Evolutionary conservation across 2,113 vertebrate species (phyloP).

Genomic region (Fukomys damarensis): DNA sequence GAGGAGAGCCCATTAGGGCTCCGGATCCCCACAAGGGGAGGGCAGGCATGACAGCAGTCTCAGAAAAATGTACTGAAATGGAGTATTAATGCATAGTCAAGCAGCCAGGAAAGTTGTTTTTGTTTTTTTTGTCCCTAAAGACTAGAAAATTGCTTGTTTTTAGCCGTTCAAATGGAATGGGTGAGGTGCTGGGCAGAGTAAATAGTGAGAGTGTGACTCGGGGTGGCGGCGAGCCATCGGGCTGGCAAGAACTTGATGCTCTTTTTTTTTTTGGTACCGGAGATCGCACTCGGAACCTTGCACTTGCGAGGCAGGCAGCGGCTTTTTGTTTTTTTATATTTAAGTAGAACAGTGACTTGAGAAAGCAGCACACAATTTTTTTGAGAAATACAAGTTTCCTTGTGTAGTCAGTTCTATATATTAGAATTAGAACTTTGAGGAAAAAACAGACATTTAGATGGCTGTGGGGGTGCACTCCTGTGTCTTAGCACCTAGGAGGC

Average conservation of each 20-base stretch:
- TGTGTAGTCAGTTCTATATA: neutral
- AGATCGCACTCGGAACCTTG: too few relatives aligned
- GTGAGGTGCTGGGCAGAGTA: conserved; percentile 43
- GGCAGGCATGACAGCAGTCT: conserved; percentile 37
- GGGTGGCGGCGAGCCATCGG: conserved; percentile 40
- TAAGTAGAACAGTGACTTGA: neutral
- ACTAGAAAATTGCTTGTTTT: conserved; percentile 77
- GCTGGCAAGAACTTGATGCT: neutral
- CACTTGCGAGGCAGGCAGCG: too few relatives aligned
- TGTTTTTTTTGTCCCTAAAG: conserved; percentile 64
- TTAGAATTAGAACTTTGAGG: conserved; percentile 17
- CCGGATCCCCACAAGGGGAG: neutral
- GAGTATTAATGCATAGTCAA: conserved; percentile 56
- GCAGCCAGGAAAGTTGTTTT: conserved; percentile 47
- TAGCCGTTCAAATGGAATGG: conserved; percentile 72
- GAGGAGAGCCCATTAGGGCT: conserved; percentile 29
- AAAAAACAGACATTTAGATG: neutral
- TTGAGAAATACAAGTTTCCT: conserved; percentile 50
- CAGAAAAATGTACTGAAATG: conserved; percentile 60
- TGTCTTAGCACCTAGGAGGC: neutral
- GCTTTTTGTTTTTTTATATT: conserved; percentile 35
- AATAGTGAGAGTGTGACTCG: conserved; percentile 17
- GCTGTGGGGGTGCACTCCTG: fast-evolving
- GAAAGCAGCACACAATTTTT: conserved; percentile 18
- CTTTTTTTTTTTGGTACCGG: conserved; percentile 37